phyloP scores from a whole-genome alignment of 2,888 invertebrate genomes.

The Sicus ferrugineus region DNA sequence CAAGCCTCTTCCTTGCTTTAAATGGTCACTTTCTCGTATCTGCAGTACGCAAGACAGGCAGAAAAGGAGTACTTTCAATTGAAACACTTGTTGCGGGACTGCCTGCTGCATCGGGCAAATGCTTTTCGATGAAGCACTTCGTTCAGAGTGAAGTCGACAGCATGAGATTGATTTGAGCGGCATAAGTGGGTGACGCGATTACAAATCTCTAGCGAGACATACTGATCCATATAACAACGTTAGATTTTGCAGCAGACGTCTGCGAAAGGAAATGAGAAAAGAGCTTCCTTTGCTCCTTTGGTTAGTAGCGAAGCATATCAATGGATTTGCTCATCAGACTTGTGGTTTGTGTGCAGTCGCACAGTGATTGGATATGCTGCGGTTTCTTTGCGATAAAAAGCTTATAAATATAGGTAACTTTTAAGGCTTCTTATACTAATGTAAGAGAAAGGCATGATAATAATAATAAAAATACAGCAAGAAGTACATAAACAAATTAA shows the following conservation, averaged over 20 bases:
- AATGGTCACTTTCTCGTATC: not conserved
- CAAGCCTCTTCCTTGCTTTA: not conserved
- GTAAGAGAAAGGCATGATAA: too few relatives aligned
- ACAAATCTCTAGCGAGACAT: not conserved
- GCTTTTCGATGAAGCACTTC: not conserved
- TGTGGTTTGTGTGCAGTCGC: too few relatives aligned
- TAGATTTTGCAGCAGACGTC: not conserved
- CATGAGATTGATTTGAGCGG: not conserved
- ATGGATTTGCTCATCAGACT: too few relatives aligned
- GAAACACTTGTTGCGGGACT: conserved; percentile 15
- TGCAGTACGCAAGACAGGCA: conserved; percentile 28
- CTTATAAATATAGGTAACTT: too few relatives aligned
- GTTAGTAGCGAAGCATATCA: too few relatives aligned
- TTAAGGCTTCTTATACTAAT: too few relatives aligned
- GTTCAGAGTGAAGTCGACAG: not conserved
- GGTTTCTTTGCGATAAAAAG: too few relatives aligned
- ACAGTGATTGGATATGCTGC: too few relatives aligned
- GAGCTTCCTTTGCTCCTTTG: too few relatives aligned
- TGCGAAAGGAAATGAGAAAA: not conserved
- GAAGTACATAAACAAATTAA: too few relatives aligned
- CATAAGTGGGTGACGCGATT: conserved; percentile 16
- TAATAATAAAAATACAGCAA: too few relatives aligned
- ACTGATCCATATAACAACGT: not conserved
- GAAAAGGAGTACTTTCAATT: not conserved
- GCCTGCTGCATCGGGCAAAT: not conserved